A percentile compares a stretch with the other conserved stretches of the same genome.
These are phyloP conservation scores for Caranx ignobilis DNA, from an alignment of 2,113 vertebrate species.

Conservation along the genomic window DNA sequence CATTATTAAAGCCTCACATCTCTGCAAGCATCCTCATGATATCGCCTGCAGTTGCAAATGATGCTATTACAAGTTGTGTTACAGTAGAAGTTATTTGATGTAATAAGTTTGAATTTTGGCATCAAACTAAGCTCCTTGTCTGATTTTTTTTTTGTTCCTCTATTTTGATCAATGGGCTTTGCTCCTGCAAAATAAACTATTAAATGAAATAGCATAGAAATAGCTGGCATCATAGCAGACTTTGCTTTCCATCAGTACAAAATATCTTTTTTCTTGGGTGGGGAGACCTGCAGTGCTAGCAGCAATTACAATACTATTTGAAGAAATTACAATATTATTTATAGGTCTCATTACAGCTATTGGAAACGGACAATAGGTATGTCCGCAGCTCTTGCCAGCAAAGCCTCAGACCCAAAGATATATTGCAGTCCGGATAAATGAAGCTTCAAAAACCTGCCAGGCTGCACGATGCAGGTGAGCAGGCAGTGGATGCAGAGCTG, in stretches of 20 bases:
- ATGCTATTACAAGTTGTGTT: background rate
- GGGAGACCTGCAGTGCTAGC: background rate
- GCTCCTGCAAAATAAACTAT: background rate
- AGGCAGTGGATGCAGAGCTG: conserved; percentile 19
- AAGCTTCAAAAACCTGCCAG: conserved; percentile 34
- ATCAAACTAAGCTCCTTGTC: background rate
- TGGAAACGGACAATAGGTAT: conserved; percentile 8
- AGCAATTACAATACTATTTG: conserved; percentile 40
- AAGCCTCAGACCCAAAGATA: conserved; percentile 16
- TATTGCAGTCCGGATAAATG: background rate
- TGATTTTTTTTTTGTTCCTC: background rate
- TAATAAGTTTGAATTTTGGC: background rate
- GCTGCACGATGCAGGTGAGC: conserved; percentile 43
- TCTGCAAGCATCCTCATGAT: background rate
- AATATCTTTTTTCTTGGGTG: background rate
- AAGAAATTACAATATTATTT: conserved; percentile 42
- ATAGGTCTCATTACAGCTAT: conserved; percentile 27
- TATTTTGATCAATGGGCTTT: background rate
- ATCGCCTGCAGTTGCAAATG: background rate
- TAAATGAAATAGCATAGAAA: background rate
- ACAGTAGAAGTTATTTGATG: background rate
- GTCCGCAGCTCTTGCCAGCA: background rate
- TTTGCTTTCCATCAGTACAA: background rate
- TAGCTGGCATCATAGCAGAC: conserved; percentile 7
- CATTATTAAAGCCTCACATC: background rate